A percentile compares a stretch with the other conserved stretches of the same genome.
Evolutionary conservation across 1,140 invertebrate genomes (phyloP).

Genomic region (Teleogryllus occipitalis): DNA sequence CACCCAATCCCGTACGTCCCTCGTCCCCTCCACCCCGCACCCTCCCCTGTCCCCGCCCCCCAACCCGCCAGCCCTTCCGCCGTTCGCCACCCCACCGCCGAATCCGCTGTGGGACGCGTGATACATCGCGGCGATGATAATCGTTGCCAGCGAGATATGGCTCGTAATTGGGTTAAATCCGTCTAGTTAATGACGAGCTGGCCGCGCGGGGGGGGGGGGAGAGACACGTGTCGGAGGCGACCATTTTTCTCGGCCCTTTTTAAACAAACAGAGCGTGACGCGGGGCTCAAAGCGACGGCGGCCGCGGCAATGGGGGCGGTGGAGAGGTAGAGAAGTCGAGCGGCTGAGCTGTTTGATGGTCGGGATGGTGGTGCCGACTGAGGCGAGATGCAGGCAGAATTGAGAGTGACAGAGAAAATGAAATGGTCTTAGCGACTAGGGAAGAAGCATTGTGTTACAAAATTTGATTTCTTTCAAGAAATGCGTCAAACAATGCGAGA

Average conservation of each 20-base stretch:
- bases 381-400: background rate
- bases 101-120: background rate
- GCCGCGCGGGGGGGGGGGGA: too few species aligned
- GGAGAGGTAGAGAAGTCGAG: background rate
- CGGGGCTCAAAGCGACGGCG: background rate
- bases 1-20: too few species aligned
- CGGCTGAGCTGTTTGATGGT: too few species aligned
- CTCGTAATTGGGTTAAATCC: slow-evolving; percentile 4
- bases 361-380: background rate
- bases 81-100: background rate
- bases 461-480: too few species aligned
- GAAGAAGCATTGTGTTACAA: too few species aligned
- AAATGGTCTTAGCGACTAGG: too few species aligned
- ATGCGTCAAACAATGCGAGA: too few species aligned
- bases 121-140: background rate
- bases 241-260: slow-evolving; percentile 1
- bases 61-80: too few species aligned
- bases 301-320: background rate
- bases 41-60: background rate
- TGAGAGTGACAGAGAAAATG: too few species aligned
- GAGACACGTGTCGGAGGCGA: background rate
- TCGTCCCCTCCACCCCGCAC: background rate
- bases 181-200: background rate
- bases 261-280: slow-evolving; percentile 3
- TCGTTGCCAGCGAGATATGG: background rate